Conservation (phyloP, 2,113 vertebrate genomes). For the Ursus arctos region DNA sequence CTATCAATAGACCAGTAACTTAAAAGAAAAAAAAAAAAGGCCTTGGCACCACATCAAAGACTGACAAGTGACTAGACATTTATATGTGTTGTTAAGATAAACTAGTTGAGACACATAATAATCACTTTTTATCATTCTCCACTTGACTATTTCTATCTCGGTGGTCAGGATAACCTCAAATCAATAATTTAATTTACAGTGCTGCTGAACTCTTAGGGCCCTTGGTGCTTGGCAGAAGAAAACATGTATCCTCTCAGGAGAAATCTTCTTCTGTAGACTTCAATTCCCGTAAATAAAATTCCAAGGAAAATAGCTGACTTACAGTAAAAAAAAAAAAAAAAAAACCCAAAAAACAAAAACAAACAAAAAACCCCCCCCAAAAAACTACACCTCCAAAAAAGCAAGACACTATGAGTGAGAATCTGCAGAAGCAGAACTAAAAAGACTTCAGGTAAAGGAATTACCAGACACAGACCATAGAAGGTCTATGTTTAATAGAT, state of each 20-base stretch:
- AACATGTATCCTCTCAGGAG: background rate
- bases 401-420: background rate
- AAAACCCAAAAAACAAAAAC: background rate
- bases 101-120: background rate
- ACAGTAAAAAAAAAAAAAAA: background rate
- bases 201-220: background rate
- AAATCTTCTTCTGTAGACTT: background rate
- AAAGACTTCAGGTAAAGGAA: background rate
- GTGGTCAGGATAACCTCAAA: constrained; percentile 1
- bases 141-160: constrained; percentile 33
- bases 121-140: background rate
- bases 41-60: background rate
- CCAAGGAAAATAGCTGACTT: background rate
- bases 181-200: constrained; percentile 53
- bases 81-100: constrained; percentile 27
- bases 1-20: background rate
- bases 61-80: background rate
- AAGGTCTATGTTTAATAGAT: background rate
- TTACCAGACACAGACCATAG: background rate
- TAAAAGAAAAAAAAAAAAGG: background rate
- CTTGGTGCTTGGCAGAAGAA: background rate
- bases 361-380: no score
- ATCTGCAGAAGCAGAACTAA: constrained; percentile 11
- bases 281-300: constrained; percentile 58
- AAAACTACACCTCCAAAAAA: background rate